Evolutionary conservation across 2,113 vertebrate genomes (phyloP).

Genomic region (Planiliza haematocheilus): DNA sequence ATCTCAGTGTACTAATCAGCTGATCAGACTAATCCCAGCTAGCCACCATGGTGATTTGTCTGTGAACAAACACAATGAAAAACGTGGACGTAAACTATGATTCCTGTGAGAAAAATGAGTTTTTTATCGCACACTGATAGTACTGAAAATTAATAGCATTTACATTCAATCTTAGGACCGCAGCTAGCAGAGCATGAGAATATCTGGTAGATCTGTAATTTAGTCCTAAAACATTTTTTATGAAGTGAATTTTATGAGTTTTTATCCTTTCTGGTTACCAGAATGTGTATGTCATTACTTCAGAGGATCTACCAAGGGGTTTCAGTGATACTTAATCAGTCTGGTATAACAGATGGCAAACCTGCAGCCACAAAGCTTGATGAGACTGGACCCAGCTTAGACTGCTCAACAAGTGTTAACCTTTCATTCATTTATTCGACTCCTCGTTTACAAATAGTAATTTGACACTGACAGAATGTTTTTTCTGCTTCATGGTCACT

Average conservation of each 20-base stretch:
- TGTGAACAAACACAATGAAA: slow-evolving; percentile 6
- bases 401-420: slow-evolving; percentile 32
- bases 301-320: slow-evolving; percentile 7
- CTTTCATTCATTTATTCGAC: slow-evolving; percentile 27
- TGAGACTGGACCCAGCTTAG: slow-evolving; percentile 27
- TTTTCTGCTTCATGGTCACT: background rate
- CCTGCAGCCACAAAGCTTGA: slow-evolving; percentile 38
- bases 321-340: slow-evolving; percentile 48
- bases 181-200: background rate
- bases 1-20: slow-evolving; percentile 59
- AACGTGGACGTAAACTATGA: background rate
- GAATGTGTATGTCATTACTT: slow-evolving; percentile 2
- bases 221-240: background rate
- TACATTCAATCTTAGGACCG: background rate
- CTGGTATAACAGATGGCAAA: slow-evolving; percentile 67
- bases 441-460: background rate
- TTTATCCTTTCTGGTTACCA: background rate
- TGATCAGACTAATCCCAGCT: slow-evolving; percentile 62
- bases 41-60: slow-evolving; percentile 24
- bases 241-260: background rate
- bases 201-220: no score
- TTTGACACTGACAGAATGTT: background rate
- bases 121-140: background rate
- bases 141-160: background rate
- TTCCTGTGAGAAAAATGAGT: background rate